These are phyloP conservation scores for Drosophila teissieri DNA, from an alignment of 1,140 invertebrate genomes.

Conservation along the genomic window DNA sequence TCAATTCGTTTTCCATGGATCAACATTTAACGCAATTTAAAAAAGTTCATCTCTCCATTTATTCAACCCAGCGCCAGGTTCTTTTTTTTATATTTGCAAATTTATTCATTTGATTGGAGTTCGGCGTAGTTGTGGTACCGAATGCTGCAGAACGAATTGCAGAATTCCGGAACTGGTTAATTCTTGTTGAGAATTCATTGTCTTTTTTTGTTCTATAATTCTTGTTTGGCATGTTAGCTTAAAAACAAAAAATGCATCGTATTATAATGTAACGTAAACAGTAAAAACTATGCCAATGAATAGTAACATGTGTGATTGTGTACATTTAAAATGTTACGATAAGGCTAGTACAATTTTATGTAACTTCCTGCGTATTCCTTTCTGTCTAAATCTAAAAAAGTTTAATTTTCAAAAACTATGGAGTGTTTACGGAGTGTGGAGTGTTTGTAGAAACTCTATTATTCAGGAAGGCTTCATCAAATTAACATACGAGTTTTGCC, in stretches of 20 bases:
- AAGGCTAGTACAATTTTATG: no score
- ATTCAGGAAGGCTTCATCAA: not conserved
- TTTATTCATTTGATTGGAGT: conserved; percentile 46
- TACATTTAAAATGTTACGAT: no score
- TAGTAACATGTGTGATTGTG: no score
- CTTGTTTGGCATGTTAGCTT: not conserved
- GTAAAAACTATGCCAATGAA: no score
- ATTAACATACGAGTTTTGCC: not conserved
- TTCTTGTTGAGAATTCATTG: not conserved
- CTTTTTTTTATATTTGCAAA: conserved; percentile 38
- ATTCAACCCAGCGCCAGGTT: not conserved
- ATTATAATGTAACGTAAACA: no score
- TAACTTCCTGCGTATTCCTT: no score
- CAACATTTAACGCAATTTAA: conserved; percentile 79
- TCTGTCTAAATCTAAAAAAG: not conserved
- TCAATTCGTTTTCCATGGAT: conserved; percentile 56
- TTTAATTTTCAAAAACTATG: not conserved
- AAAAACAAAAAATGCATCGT: no score
- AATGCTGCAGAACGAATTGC: conserved; percentile 25
- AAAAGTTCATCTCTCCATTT: conserved; percentile 36
- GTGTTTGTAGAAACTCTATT: no score
- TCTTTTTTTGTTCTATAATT: not conserved
- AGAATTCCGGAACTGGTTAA: conserved; percentile 8
- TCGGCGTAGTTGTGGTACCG: conserved; percentile 11
- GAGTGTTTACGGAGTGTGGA: no score